Evolutionary conservation across 37 sponge, comb jelly and placozoan genomes (phyloP), one percentile per base, ranked within the genome.

Genomic region (Halichondria panicea): DNA sequence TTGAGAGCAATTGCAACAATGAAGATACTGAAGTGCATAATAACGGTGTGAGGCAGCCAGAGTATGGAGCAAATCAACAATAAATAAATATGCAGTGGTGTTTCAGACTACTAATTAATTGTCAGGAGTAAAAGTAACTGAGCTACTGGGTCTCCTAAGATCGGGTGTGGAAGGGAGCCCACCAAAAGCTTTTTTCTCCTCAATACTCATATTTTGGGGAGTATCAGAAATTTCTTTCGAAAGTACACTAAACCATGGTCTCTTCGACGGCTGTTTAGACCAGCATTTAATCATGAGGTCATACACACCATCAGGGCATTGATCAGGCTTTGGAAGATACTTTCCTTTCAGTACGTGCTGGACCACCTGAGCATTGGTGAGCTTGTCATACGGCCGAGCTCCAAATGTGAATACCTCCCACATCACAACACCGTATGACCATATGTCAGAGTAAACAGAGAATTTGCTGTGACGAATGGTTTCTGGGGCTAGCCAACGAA

Each of bases 401-500:
- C 83, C 89, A 59, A 66, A 74, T 12, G 72, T 42, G 33, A 89
- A 79, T 0, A 83, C 54, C 67, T 89, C 89, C 89, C 89, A 89
- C n/a, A 83, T 35, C 1, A 83, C 60, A 36, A 89, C 79, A 3
- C 89, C 89, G 38, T 52, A 89, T 5, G 84, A 42, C 89, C 89
- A 89, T 35, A 82, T 55, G 42, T 89, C 89, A 9, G 89, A 69
- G 43, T 82, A 65, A 0, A 75, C 44, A n/a, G 84, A 83, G 64
- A 77, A 78, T 36, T 70, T 78, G 64, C 65, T 71, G 45, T 78
- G 72, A 35, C 74, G 71, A 15, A 89, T 75, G 8, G 80, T 31
- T 40, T 89, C 89, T 30, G 89, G 89, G 15, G 89, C 84, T 43
- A 83, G 68, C 89, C 89, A 89, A 3, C 89, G 73, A 1, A 89